Conservation (phyloP, 2,113 vertebrate genomes). For the Probosciger aterrimus region DNA sequence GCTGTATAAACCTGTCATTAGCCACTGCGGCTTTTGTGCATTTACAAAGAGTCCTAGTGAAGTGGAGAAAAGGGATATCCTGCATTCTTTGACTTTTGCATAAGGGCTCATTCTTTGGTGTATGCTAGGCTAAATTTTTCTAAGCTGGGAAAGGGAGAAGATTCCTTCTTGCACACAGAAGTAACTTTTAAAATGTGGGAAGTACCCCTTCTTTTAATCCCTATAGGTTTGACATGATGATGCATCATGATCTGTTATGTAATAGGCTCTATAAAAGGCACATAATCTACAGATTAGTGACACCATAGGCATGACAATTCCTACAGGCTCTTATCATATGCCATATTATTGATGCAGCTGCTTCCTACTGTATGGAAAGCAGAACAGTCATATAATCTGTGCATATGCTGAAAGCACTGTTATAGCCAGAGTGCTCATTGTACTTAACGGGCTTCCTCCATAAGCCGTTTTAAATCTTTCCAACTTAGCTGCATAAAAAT, state of each 20-base stretch:
- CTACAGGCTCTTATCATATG: background rate
- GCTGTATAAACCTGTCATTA: background rate
- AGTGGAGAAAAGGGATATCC: background rate
- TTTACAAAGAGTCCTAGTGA: background rate
- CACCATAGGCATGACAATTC: background rate
- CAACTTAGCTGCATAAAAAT: background rate
- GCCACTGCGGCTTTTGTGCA: background rate
- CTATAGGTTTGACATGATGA: background rate
- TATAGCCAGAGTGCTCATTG: background rate
- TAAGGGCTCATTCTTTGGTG: background rate
- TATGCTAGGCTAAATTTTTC: background rate
- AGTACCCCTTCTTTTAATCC: background rate
- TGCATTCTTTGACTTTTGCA: background rate
- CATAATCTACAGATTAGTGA: slow-evolving; percentile 33
- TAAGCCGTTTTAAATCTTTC: slow-evolving; percentile 16
- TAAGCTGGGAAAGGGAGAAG: background rate
- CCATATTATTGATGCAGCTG: background rate
- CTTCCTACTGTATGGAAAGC: background rate
- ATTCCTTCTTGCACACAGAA: background rate
- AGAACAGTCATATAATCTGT: background rate
- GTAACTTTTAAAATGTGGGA: background rate
- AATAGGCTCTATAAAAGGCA: slow-evolving; percentile 44
- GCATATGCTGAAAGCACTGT: background rate
- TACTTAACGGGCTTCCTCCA: background rate
- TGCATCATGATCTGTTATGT: background rate